Base-by-base conservation (phyloP, 37 sponge, comb jelly and placozoan genomes). In the Eunapius fragilis region DNA sequence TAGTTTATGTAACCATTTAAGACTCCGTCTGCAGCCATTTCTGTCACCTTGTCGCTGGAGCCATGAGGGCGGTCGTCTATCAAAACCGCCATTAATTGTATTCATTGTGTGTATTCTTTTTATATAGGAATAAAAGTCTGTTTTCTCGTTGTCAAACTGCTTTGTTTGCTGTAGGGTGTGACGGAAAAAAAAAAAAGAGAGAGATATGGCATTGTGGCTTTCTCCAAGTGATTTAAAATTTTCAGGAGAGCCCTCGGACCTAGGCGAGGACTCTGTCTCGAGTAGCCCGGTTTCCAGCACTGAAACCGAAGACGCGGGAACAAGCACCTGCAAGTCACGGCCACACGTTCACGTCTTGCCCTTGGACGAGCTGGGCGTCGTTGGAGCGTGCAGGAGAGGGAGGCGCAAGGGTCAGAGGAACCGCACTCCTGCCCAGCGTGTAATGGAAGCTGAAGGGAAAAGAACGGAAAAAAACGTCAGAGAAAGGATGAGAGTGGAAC, bases 401-500 rank as follows among this genome's bases (percentile, higher is more conserved):
- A 34, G 78, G 19, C 67, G 67, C 12, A 47, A 50, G 67, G 80
- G 80, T 12, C 28, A 67, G 26, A 80, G 32, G 80, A 47, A 50
- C 50, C 27, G 80, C 24, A 48, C 67, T 13, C 32, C 50, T 24
- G 38, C 33, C 17, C 36, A 77, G 25, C 33, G 78, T 37, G 34
- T 35, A 31, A 70, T 67, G 47, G 81, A 80, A 13, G 27, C 25
- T 14, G 38, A 68, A 13, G 34, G 23, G 38, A 69, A 71, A 24
- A 10, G 35, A 7, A 31, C 30, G 2, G 25, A 30, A 32, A 84
- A 75, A 37, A 84, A 84, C n/a, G 68, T 77, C 4, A 24, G 75
- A 14, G 85, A 84, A 68, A 84, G 77, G 37, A 30, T 26, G 76
- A 75, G 85, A 27, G 85, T 84, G 35, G 75, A 84, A 31, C 23